These are phyloP conservation scores for Myopa tessellatipennis DNA, from an alignment of 2,888 invertebrate species.

Conservation along the genomic window DNA sequence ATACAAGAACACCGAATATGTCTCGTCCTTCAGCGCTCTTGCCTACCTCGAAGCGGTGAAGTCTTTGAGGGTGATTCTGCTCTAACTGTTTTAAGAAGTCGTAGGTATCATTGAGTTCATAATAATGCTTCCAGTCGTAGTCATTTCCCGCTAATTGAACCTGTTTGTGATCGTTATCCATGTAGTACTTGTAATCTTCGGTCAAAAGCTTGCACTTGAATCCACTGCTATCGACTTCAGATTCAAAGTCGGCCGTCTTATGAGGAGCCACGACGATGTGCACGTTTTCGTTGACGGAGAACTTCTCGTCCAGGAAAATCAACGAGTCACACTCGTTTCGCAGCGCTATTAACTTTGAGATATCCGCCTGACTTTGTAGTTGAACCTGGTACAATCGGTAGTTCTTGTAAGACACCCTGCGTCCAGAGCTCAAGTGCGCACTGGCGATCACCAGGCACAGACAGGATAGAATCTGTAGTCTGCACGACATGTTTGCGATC, in stretches of 20 bases:
- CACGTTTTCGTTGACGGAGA: neutral
- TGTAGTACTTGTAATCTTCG: neutral
- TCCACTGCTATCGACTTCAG: neutral
- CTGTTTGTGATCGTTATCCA: no score
- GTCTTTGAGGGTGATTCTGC: no score
- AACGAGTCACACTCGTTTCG: neutral
- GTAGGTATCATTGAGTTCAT: neutral
- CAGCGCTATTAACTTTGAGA: neutral
- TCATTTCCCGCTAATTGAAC: no score
- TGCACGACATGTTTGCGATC: neutral
- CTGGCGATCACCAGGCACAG: neutral
- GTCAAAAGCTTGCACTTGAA: neutral
- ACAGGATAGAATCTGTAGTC: neutral
- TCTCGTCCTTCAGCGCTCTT: neutral
- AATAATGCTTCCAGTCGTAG: no score
- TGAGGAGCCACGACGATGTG: neutral
- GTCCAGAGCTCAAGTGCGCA: neutral
- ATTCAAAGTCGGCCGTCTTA: neutral
- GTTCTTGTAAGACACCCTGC: neutral
- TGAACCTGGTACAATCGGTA: neutral
- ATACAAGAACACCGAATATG: neutral
- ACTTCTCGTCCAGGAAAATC: neutral
- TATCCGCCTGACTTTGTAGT: no score
- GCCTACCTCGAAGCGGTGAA: neutral
- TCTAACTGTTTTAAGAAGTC: neutral